Evolutionary conservation across 2,888 invertebrate species (phyloP).

Genomic region (Drosophila robusta): DNA sequence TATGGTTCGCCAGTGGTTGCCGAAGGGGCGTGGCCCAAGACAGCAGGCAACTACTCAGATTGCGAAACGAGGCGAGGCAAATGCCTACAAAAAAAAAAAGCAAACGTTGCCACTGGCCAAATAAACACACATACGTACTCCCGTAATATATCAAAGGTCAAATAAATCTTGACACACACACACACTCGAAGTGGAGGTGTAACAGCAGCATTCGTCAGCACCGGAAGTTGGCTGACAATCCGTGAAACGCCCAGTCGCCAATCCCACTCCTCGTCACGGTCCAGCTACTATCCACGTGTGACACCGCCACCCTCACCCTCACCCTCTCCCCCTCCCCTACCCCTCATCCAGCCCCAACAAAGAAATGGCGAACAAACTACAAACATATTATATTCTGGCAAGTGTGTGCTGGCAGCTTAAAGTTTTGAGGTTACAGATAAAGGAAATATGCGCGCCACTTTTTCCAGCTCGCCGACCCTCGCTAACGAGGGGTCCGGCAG

Average conservation of each 20-base stretch:
- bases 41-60: constrained; percentile 28
- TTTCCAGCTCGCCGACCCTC: constrained; percentile 34
- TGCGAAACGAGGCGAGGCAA: neutral
- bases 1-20: constrained; percentile 28
- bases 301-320: constrained; percentile 26
- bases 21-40: constrained; percentile 33
- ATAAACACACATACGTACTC: constrained; percentile 51
- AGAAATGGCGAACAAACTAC: constrained; percentile 37
- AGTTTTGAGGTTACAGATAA: constrained; percentile 74
- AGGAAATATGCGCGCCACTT: constrained; percentile 63
- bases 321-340: neutral
- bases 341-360: constrained; percentile 1
- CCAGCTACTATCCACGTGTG: constrained; percentile 33
- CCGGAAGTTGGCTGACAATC: constrained; percentile 68
- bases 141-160: constrained; percentile 81
- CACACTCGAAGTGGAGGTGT: constrained; percentile 27
- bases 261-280: constrained; percentile 3
- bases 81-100: constrained; percentile 29
- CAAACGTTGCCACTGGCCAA: constrained; percentile 54
- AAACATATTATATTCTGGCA: constrained; percentile 36
- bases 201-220: constrained; percentile 42
- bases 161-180: constrained; percentile 72
- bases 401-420: constrained; percentile 58
- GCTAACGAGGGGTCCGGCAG: constrained; percentile 51
- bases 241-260: constrained; percentile 46